Evolutionary conservation across 2,888 invertebrate species (phyloP), one percentile per base, ranked within the genome.

Genomic region (Calameuta pallipes): DNA sequence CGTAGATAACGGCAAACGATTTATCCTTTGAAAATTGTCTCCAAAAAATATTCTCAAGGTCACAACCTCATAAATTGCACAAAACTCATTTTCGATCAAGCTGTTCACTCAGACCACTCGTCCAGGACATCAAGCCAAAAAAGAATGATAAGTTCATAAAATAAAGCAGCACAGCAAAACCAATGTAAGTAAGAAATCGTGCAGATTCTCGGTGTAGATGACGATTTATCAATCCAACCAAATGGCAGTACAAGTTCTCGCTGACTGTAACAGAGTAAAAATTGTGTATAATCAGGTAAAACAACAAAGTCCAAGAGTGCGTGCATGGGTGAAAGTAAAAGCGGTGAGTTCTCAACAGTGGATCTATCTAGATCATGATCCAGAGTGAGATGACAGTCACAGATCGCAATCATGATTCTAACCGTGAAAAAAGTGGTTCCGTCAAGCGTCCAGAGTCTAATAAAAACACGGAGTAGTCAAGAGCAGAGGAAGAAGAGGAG

Each of bases 361-460:
- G 23, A 56, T 23, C 23, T 23, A 56, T 23, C 56, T 56, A 9
- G 56, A 56, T 56, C 56, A 23, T 2, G 56, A 56, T 56, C 56
- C 9, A 23, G 23, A 56, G 56, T 56, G 6, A 6, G 56, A 56
- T 3, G 56, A 56, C 9, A 56, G 23, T 23, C 23, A 56, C 9
- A 23, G 41, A 56, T 56, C 56, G 56, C 41, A 15, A 41, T 41
- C 15, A 4, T 9, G 56, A 9, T 56, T 23, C 6, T 56, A 56
- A 15, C 56, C 56, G 56, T 23, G 56, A 70, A 69, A 69, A 77
- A 77, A 77, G 77, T 73, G 73, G 36, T 37, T 73, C 77, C 77
- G 74, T 77, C 74, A 77, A 74, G 74, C 74, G 74, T 41, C 33
- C 69, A 74, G 69, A 77, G 15, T 74, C 15, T 73, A 73, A n/a